Conservation (phyloP, 2,113 vertebrate species). For the Chaenogobius annularis region DNA sequence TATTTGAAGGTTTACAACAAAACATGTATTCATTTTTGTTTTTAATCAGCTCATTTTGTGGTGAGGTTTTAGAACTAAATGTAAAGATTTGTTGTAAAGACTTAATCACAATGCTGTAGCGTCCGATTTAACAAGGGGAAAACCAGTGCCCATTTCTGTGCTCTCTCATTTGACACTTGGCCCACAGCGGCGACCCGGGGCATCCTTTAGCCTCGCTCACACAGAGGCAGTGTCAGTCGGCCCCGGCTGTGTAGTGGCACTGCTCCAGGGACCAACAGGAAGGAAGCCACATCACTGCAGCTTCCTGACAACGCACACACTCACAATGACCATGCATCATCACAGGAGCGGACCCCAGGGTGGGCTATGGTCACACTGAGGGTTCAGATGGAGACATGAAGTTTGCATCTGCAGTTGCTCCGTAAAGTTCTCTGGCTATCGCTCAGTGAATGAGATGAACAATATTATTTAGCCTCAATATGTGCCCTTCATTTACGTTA, state of each 20-base stretch:
- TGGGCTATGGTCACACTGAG: slow-evolving; percentile 24
- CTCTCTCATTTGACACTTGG: slow-evolving; percentile 31
- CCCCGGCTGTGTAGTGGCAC: slow-evolving; percentile 26
- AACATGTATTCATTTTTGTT: too few species aligned
- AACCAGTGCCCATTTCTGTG: neutral
- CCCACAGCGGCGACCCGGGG: slow-evolving; percentile 40
- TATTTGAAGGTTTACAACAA: too few species aligned
- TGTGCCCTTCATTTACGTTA: too few species aligned
- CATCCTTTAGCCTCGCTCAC: slow-evolving; percentile 50
- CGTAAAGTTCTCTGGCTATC: slow-evolving; percentile 15
- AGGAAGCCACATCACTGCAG: slow-evolving; percentile 67
- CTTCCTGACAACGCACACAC: slow-evolving; percentile 71
- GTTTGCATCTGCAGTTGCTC: slow-evolving; percentile 41
- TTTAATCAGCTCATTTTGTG: too few species aligned
- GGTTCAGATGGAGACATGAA: slow-evolving; percentile 49
- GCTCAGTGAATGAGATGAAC: neutral
- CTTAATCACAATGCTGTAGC: too few species aligned
- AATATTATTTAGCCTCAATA: too few species aligned
- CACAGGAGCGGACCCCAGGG: slow-evolving; percentile 28
- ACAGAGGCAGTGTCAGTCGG: slow-evolving; percentile 56
- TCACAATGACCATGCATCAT: slow-evolving; percentile 62
- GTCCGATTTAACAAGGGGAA: slow-evolving; percentile 14
- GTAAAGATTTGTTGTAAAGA: too few species aligned
- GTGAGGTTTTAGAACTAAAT: too few species aligned
- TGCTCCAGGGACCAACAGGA: slow-evolving; percentile 55